Evolutionary conservation across 2,797 vertebrate genomes (phyloP).

Genomic region (Merluccius polli): DNA sequence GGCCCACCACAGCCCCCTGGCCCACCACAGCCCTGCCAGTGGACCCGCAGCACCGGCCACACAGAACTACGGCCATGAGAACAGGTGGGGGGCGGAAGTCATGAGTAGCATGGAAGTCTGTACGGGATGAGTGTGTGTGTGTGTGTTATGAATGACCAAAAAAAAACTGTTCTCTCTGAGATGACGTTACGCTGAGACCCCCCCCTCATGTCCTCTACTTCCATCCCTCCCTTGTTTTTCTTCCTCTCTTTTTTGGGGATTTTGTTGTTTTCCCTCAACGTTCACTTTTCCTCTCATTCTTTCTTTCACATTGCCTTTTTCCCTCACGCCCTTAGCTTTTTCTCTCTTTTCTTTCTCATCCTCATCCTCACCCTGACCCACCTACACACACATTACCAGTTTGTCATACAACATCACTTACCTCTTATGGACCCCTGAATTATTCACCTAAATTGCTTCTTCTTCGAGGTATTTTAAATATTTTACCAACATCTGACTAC

Average conservation of each 20-base stretch:
- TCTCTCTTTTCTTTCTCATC: neutral
- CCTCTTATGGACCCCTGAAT: slow-evolving; percentile 61
- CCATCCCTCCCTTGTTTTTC: too few relatives aligned
- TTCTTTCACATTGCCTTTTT: slow-evolving; percentile 7
- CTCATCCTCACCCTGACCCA: neutral
- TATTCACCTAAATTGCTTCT: slow-evolving; percentile 60
- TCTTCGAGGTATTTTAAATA: slow-evolving; percentile 58
- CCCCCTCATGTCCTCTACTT: too few relatives aligned
- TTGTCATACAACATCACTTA: slow-evolving; percentile 67
- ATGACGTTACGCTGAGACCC: too few relatives aligned
- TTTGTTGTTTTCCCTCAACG: neutral
- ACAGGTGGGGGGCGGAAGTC: slow-evolving; percentile 74
- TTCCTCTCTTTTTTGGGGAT: neutral
- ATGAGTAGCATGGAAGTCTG: neutral
- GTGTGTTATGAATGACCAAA: too few relatives aligned
- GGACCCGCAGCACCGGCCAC: slow-evolving; percentile 76
- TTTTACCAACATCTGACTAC: slow-evolving; percentile 55
- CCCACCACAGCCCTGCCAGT: slow-evolving; percentile 81
- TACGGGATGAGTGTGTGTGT: too few relatives aligned
- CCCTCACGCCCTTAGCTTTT: too few relatives aligned
- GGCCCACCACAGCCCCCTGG: slow-evolving; percentile 71
- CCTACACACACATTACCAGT: slow-evolving; percentile 12
- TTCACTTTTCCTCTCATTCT: slow-evolving; percentile 11
- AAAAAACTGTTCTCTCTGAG: too few relatives aligned
- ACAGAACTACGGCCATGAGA: slow-evolving; percentile 87